Base-by-base conservation (phyloP, 2,113 vertebrate species). In the Chitala chitala region DNA sequence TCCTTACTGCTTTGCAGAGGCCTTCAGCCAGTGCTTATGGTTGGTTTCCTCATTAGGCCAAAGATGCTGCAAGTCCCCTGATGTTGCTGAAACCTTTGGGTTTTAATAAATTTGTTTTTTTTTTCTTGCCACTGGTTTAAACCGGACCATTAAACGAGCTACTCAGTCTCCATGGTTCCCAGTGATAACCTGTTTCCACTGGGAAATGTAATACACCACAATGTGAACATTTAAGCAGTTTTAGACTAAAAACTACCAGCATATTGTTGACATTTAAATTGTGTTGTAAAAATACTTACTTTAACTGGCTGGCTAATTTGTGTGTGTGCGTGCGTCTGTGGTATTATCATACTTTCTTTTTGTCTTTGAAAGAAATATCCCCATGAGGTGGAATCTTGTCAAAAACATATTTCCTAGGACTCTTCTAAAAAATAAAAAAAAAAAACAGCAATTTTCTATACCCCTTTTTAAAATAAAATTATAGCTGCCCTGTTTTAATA, bases 11-110 rank as follows among this genome's bases (percentile, higher is more conserved):
- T 40, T 51, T 71, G 22, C 69, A 71, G 26, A 55, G n/a, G 50
- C 69, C 31, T 55, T 33, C 1, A 22, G 50, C 69, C 4, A 56
- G 69, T 54, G 26, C 64, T 66, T 40, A 66, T 66, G 40, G 36
- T 24, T 54, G 29, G 50, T 50, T 70, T 54, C 29, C 48, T 70
- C 38, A 63, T 63, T 63, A 48, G 71, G 38, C 29, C 42, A 72
- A 20, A 26, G 24, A 26, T 40, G 38, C 55, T 29, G 7, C 55
- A 59, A 24, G 17, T 26, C 29, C 48, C 36, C 54, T n/a, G 38
- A n/a, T n/a, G 33, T 33, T 20, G 15, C 29, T 51, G 8, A 59
- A 59, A 15, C 24, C 56, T 29, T 17, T 20, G 58, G 33, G 5
- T 63, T 38, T 20, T n/a, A n/a, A 7, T 36, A 36, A 63, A 38